Evolutionary conservation across 2,113 vertebrate species (phyloP).

Genomic region (Arenaria interpres): DNA sequence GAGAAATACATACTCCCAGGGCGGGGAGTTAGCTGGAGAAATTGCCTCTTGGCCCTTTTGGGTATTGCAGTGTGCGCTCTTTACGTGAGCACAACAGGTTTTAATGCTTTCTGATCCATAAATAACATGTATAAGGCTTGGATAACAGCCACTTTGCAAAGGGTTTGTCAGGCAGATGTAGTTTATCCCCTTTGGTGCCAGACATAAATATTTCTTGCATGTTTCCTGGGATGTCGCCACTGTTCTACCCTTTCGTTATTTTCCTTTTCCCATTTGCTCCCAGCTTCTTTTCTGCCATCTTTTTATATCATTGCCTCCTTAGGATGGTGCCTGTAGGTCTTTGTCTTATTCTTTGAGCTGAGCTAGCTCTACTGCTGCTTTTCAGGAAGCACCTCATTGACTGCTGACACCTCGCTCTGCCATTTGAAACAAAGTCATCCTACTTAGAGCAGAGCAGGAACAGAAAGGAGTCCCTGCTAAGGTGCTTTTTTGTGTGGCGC

Average conservation of each 20-base stretch:
- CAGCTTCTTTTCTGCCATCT: background rate
- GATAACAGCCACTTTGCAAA: background rate
- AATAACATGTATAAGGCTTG: background rate
- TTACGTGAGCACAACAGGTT: background rate
- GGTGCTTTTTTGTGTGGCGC: background rate
- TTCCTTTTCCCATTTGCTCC: background rate
- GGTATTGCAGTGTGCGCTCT: background rate
- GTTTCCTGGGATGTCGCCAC: background rate
- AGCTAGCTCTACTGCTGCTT: background rate
- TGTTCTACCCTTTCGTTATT: background rate
- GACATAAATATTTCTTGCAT: background rate
- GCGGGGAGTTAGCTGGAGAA: background rate
- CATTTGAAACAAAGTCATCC: background rate
- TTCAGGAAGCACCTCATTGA: background rate
- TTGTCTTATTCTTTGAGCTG: background rate
- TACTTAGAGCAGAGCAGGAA: background rate
- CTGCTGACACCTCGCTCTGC: background rate
- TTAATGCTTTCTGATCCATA: background rate
- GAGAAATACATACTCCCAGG: background rate
- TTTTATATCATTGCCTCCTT: background rate
- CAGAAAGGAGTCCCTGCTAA: background rate
- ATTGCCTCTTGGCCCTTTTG: background rate
- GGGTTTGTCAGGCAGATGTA: background rate
- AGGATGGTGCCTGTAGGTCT: background rate
- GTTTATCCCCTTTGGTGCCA: background rate